Evolutionary conservation across 2,888 invertebrate species (phyloP).

Genomic region (Tinea semifulvella): DNA sequence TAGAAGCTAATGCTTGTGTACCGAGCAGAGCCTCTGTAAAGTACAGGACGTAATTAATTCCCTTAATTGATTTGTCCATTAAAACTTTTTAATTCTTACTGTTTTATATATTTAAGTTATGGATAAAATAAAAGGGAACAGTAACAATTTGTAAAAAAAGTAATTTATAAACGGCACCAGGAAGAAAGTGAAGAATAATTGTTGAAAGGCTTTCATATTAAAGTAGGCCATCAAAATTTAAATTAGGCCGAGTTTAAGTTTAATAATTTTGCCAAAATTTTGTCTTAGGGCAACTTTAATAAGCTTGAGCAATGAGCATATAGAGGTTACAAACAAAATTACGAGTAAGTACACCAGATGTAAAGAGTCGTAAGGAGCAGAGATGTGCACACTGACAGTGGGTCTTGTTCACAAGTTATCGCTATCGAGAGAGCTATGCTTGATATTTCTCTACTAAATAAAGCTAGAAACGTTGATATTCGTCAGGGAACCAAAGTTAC

Average conservation of each 20-base stretch:
- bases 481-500: too few species aligned
- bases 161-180: background rate
- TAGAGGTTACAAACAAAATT: slow-evolving; percentile 5
- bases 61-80: slow-evolving; percentile 9
- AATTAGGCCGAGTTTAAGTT: slow-evolving; percentile 38
- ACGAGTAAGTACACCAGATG: background rate
- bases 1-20: background rate
- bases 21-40: background rate
- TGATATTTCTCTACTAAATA: too few species aligned
- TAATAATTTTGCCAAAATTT: slow-evolving; percentile 47
- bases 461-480: too few species aligned
- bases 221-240: slow-evolving; percentile 31
- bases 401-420: too few species aligned
- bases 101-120: background rate
- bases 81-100: slow-evolving; percentile 5
- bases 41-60: slow-evolving; percentile 5
- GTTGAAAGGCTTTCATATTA: slow-evolving; percentile 28
- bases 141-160: background rate
- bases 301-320: slow-evolving; percentile 25
- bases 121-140: background rate
- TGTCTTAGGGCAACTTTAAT: slow-evolving; percentile 42
- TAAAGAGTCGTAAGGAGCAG: too few species aligned
- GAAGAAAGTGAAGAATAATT: background rate
- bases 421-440: too few species aligned
- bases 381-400: too few species aligned